Percentiles rank a stretch among this genome's conserved stretches.
These are phyloP conservation scores for Camelus dromedarius DNA, from an alignment of 2,113 vertebrate genomes.

Conservation along the genomic window DNA sequence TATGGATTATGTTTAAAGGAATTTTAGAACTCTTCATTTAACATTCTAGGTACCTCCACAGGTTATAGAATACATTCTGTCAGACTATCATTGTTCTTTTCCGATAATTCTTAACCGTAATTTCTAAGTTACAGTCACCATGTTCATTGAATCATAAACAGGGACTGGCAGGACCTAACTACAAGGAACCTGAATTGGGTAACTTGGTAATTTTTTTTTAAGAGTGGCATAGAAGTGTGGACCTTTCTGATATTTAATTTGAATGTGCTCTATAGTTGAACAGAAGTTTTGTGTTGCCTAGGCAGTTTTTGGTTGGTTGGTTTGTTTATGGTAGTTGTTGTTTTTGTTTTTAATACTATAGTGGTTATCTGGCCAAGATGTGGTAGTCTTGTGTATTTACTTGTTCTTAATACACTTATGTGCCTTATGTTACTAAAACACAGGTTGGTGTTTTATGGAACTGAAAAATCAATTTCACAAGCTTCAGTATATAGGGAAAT, in stretches of 20 bases:
- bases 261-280: not conserved
- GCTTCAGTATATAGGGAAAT: not conserved
- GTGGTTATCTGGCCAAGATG: not conserved
- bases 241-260: slow-evolving; percentile 20
- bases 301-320: not conserved
- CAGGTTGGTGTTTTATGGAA: not conserved
- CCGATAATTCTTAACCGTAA: not conserved
- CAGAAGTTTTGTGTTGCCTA: not conserved
- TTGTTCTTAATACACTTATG: not conserved
- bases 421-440: slow-evolving; percentile 2
- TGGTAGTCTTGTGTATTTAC: not conserved
- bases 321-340: not conserved
- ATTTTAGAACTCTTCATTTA: not conserved
- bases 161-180: not conserved
- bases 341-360: not conserved
- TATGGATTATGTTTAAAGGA: not conserved
- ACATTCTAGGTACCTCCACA: not conserved
- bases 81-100: not conserved
- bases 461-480: slow-evolving; percentile 10
- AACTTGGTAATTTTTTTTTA: not conserved
- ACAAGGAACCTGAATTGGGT: not conserved
- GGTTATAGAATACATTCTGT: not conserved
- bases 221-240: not conserved
- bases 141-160: not conserved
- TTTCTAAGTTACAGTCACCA: not conserved